These are phyloP conservation scores for Stenodema calcarata DNA, from an alignment of 2,888 invertebrate genomes.

Conservation along the genomic window DNA sequence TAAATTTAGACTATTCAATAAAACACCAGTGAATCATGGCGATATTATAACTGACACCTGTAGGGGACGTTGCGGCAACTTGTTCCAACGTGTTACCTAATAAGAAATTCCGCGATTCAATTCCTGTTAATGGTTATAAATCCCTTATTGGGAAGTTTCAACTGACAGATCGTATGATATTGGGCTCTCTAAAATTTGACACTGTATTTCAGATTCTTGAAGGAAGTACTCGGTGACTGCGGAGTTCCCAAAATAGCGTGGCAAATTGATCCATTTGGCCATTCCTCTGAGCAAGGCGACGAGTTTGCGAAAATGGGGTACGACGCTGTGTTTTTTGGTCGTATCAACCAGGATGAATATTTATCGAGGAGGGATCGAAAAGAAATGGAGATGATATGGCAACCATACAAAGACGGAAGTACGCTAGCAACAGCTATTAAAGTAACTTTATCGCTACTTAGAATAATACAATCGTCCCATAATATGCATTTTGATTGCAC, in stretches of 20 bases:
- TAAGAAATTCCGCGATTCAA: too few species aligned
- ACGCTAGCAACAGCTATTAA: neutral
- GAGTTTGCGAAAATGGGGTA: constrained; percentile 71
- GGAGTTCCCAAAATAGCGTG: constrained; percentile 77
- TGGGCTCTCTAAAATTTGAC: neutral
- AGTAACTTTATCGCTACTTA: too few species aligned
- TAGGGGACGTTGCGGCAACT: too few species aligned
- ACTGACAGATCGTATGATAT: too few species aligned
- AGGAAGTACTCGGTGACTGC: constrained; percentile 73
- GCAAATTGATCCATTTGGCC: constrained; percentile 88
- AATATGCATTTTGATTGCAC: too few species aligned
- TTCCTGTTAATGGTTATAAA: too few species aligned
- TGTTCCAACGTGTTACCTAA: too few species aligned
- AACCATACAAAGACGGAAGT: constrained; percentile 8
- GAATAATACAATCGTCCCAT: too few species aligned
- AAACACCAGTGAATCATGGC: too few species aligned
- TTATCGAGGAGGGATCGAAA: constrained; percentile 66
- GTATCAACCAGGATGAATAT: constrained; percentile 74
- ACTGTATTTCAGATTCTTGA: constrained; percentile 18
- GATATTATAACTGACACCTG: too few species aligned
- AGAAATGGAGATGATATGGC: constrained; percentile 75
- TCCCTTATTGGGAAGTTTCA: too few species aligned
- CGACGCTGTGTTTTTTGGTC: constrained; percentile 75
- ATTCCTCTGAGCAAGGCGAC: constrained; percentile 79
- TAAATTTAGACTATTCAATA: too few species aligned